phyloP scores from a whole-genome alignment of 2,797 vertebrate genomes.

The Semaprochilodus insignis region DNA sequence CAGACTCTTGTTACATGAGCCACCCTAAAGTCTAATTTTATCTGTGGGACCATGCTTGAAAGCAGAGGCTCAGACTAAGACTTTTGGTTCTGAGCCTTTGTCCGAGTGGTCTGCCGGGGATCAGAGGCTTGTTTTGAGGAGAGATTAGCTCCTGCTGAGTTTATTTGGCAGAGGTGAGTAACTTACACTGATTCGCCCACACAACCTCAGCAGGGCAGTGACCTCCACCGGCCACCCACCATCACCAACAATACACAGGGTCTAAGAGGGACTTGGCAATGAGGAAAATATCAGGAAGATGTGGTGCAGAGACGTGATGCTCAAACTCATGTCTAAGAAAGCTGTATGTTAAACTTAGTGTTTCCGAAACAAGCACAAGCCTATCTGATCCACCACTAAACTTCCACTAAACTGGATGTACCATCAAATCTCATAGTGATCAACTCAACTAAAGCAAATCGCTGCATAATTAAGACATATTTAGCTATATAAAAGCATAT shows the following conservation, averaged over 20 bases:
- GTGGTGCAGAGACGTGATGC: neutral
- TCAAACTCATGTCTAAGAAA: neutral
- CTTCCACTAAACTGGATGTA: too few species aligned
- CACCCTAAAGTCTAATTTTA: neutral
- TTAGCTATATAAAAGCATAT: too few species aligned
- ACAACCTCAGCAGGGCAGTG: constrained; percentile 40
- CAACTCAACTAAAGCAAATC: too few species aligned
- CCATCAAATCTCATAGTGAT: too few species aligned
- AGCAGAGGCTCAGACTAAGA: neutral
- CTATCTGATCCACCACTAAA: too few species aligned
- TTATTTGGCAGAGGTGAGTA: constrained; percentile 48
- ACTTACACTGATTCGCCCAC: constrained; percentile 34
- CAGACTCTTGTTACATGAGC: neutral
- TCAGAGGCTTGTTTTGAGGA: constrained; percentile 35
- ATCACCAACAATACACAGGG: constrained; percentile 20
- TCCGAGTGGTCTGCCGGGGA: constrained; percentile 15
- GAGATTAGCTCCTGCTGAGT: constrained; percentile 23
- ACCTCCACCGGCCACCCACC: constrained; percentile 48
- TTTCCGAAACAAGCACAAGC: too few species aligned
- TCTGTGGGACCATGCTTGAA: neutral
- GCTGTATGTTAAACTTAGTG: too few species aligned
- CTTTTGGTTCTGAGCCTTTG: constrained; percentile 18
- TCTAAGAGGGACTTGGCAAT: constrained; percentile 23
- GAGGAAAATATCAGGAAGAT: neutral
- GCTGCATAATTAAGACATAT: too few species aligned